These are phyloP conservation scores for Sphaerophoria rueppellii DNA, from an alignment of 2,888 invertebrate genomes.

Conservation along the genomic window DNA sequence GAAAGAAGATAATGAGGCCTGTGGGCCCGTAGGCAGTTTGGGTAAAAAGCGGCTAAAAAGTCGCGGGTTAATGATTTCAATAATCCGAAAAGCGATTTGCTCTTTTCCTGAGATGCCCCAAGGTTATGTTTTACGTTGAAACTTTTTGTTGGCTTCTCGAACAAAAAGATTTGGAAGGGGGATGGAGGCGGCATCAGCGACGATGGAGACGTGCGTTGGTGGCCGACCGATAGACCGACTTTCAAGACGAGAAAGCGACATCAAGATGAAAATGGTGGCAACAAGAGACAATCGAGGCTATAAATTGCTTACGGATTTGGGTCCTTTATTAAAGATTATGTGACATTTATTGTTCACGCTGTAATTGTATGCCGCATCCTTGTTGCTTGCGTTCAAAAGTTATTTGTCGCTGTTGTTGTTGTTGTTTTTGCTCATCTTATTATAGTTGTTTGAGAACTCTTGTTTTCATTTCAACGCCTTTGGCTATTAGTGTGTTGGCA, in stretches of 20 bases:
- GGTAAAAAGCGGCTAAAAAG: constrained; percentile 54
- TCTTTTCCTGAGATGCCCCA: constrained; percentile 49
- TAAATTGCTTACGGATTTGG: constrained; percentile 73
- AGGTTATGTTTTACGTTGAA: constrained; percentile 28
- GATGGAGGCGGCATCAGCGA: background rate
- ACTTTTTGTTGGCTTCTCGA: too few relatives aligned
- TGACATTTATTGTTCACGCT: constrained; percentile 82
- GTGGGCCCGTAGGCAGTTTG: constrained; percentile 35
- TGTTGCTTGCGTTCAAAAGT: constrained; percentile 64
- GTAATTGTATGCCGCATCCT: constrained; percentile 77
- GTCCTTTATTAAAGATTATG: constrained; percentile 80
- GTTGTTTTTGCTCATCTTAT: constrained; percentile 32
- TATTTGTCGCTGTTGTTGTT: constrained; percentile 50
- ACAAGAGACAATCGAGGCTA: constrained; percentile 35
- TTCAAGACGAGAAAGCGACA: too few relatives aligned
- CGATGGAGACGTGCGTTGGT: too few relatives aligned
- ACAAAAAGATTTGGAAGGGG: background rate
- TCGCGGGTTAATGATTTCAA: constrained; percentile 73
- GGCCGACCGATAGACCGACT: too few relatives aligned
- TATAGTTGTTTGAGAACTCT: constrained; percentile 57
- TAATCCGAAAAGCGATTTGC: constrained; percentile 73
- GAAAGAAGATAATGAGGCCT: constrained; percentile 65
- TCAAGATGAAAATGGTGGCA: background rate
- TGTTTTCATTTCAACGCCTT: constrained; percentile 71
- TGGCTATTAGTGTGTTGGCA: constrained; percentile 55